A percentile compares a stretch with the other conserved stretches of the same genome.
These are phyloP conservation scores for Drosophila cardini DNA, from an alignment of 1,140 invertebrate species.

Conservation along the genomic window DNA sequence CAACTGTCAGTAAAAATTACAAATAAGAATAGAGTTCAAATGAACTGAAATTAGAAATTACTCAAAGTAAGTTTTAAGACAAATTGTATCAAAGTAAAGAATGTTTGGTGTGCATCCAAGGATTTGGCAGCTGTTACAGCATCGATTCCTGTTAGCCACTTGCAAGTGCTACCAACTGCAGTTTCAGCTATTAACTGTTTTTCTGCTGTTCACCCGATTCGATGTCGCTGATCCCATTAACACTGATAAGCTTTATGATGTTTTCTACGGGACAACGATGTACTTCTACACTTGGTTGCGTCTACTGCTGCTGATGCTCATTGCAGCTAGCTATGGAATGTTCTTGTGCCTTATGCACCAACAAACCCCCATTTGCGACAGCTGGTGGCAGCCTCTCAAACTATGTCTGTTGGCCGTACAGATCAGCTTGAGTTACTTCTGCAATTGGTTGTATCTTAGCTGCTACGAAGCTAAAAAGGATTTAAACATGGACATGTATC, in stretches of 20 bases:
- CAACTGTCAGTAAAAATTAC: too few species aligned
- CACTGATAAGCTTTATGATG: background rate
- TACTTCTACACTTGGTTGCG: background rate
- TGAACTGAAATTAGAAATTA: too few species aligned
- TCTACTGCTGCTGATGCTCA: background rate
- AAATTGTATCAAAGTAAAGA: background rate
- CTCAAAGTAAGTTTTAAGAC: too few species aligned
- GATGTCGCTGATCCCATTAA: background rate
- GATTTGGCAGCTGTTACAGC: constrained; percentile 2
- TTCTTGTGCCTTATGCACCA: constrained; percentile 42
- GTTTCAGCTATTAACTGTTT: constrained; percentile 25
- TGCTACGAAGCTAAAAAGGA: background rate
- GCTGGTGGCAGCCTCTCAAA: background rate
- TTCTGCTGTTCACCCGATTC: constrained; percentile 18
- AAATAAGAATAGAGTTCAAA: too few species aligned
- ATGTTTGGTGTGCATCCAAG: background rate
- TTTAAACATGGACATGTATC: background rate
- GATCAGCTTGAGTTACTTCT: constrained; percentile 1
- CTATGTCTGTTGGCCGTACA: constrained; percentile 4
- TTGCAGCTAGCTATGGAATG: constrained; percentile 24
- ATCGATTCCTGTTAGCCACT: constrained; percentile 31
- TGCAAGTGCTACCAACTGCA: constrained; percentile 23
- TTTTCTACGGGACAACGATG: background rate
- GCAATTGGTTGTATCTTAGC: constrained; percentile 29
- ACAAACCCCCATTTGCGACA: constrained; percentile 6